Evolutionary conservation across 2,113 vertebrate species (phyloP).

Genomic region (Amphiprion percula): DNA sequence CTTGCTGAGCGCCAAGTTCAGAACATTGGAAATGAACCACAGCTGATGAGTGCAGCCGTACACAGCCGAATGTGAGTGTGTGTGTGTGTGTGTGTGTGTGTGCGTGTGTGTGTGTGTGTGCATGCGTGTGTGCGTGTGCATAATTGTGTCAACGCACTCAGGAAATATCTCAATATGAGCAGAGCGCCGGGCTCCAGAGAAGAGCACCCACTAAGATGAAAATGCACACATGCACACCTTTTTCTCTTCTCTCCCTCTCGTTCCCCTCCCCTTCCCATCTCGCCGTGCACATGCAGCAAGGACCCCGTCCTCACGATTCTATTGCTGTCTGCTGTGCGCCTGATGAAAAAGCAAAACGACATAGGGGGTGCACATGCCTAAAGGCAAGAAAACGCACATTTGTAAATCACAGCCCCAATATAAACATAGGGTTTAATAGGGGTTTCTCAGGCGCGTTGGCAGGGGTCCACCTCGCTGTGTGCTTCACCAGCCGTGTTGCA

Average conservation of each 20-base stretch:
- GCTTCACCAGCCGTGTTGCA: slow-evolving; percentile 22
- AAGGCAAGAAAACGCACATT: slow-evolving; percentile 67
- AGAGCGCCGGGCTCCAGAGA: slow-evolving; percentile 44
- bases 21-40: slow-evolving; percentile 55
- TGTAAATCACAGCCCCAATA: slow-evolving; percentile 67
- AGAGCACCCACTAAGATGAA: slow-evolving; percentile 67
- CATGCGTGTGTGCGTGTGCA: neutral
- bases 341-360: slow-evolving; percentile 77
- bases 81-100: slow-evolving; percentile 1
- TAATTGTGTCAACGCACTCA: slow-evolving; percentile 47
- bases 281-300: slow-evolving; percentile 68
- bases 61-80: slow-evolving; percentile 38
- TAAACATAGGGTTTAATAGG: slow-evolving; percentile 67
- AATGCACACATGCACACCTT: slow-evolving; percentile 49
- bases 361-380: slow-evolving; percentile 48
- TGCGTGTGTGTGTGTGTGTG: slow-evolving; percentile 23
- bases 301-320: slow-evolving; percentile 73
- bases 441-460: slow-evolving; percentile 58
- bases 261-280: slow-evolving; percentile 63
- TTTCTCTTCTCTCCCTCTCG: slow-evolving; percentile 16
- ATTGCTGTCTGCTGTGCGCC: slow-evolving; percentile 79
- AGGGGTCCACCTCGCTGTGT: slow-evolving; percentile 49
- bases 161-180: slow-evolving; percentile 72
- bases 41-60: slow-evolving; percentile 29
- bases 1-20: slow-evolving; percentile 70